A percentile compares a stretch with the other conserved stretches of the same genome.
Evolutionary conservation across 2,113 vertebrate species (phyloP).

Genomic region (Corydoras sp.): DNA sequence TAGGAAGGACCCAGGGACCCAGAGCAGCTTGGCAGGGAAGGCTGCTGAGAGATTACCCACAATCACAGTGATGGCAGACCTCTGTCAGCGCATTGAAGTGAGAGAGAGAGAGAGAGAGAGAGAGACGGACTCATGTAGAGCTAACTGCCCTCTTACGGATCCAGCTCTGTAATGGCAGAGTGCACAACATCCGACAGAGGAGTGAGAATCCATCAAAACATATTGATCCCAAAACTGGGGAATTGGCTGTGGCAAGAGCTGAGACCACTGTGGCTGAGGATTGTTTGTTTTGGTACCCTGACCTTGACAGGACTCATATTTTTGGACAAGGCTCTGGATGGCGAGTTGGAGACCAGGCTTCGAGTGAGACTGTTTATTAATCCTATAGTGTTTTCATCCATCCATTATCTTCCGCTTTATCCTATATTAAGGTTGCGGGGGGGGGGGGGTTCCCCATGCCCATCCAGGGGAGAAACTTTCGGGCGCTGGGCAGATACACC

Average conservation of each 20-base stretch:
- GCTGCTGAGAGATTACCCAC: conserved; percentile 69
- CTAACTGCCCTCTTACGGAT: conserved; percentile 66
- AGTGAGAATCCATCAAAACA: conserved; percentile 74
- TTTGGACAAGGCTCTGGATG: conserved; percentile 59
- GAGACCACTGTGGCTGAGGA: conserved; percentile 68
- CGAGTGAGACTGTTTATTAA: too few relatives aligned
- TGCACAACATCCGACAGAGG: conserved; percentile 69
- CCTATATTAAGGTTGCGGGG: too few relatives aligned
- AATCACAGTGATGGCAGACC: conserved; percentile 70
- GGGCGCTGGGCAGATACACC: too few relatives aligned
- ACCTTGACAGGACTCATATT: conserved; percentile 73
- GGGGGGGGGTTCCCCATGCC: too few relatives aligned
- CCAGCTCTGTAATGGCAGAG: conserved; percentile 61
- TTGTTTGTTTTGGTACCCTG: conserved; percentile 66
- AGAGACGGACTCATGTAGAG: conserved; percentile 69
- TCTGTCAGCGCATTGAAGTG: conserved; percentile 18
- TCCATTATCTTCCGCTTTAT: too few relatives aligned
- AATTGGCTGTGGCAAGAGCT: conserved; percentile 64
- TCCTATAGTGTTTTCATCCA: too few relatives aligned
- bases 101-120: conserved; percentile 40
- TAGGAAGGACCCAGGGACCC: conserved; percentile 59
- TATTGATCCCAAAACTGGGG: conserved; percentile 72
- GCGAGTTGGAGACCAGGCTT: not conserved
- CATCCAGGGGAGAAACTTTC: too few relatives aligned
- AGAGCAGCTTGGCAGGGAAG: conserved; percentile 62